Conservation (phyloP, 2,888 invertebrate genomes). For the Harpalus rubripes region DNA sequence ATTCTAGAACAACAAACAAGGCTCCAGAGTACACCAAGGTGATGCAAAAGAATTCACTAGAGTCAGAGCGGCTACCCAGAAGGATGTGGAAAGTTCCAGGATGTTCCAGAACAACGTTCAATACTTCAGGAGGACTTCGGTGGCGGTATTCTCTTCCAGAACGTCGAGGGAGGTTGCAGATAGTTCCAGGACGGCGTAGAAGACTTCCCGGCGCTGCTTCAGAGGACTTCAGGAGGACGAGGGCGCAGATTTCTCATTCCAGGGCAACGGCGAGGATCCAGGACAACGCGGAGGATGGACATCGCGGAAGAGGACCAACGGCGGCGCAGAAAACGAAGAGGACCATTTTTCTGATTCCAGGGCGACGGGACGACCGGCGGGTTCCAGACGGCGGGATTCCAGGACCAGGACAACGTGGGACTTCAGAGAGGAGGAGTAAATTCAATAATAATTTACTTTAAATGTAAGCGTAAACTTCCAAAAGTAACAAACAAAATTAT, state of each 20-base stretch:
- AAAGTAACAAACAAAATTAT: not conserved
- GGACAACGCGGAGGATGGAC: constrained; percentile 33
- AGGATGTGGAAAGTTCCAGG: not conserved
- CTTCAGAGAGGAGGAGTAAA: not conserved
- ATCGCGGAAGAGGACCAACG: constrained; percentile 18
- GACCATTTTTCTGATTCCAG: constrained; percentile 7
- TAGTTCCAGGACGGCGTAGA: constrained; percentile 39
- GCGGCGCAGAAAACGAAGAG: constrained; percentile 1
- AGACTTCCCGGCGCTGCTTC: not conserved
- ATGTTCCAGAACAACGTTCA: not conserved
- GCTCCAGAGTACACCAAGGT: constrained; percentile 27
- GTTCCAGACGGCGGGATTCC: not conserved
- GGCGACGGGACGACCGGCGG: not conserved
- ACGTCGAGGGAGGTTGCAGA: constrained; percentile 23
- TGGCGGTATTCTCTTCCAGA: constrained; percentile 5
- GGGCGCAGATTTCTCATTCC: not conserved
- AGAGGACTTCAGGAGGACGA: not conserved
- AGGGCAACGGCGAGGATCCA: constrained; percentile 40
- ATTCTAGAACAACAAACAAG: constrained; percentile 30
- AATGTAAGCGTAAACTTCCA: not conserved
- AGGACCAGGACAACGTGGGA: not conserved
- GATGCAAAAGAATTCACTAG: not conserved
- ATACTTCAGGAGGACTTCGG: not conserved
- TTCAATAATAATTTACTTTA: not conserved
- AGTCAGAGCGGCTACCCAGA: not conserved